phyloP scores from a whole-genome alignment of 2,797 vertebrate species.

The Nasua narica region DNA sequence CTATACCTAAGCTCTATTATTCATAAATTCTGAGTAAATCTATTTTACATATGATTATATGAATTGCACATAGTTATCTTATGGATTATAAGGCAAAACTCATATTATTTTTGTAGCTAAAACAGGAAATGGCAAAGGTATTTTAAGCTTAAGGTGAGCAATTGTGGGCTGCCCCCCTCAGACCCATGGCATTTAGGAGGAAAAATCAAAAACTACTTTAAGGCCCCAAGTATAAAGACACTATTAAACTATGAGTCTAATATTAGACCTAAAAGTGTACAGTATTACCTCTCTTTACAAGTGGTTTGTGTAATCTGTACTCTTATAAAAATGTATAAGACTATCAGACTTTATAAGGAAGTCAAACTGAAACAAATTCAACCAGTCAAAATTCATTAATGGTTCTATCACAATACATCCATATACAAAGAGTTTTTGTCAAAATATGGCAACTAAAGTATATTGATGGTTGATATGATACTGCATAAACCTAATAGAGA shows the following conservation, averaged over 20 bases:
- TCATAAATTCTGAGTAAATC: not conserved
- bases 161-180: not conserved
- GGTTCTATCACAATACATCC: not conserved
- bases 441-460: not conserved
- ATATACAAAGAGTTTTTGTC: not conserved
- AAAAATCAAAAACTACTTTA: not conserved
- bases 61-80: not conserved
- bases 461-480: not conserved
- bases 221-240: not conserved
- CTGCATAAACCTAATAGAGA: not conserved
- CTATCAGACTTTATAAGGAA: not conserved
- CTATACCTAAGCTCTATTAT: not conserved
- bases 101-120: not conserved
- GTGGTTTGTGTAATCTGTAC: not conserved
- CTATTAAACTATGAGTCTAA: not conserved
- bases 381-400: not conserved
- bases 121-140: not conserved
- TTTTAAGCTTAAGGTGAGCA: not conserved
- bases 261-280: not conserved
- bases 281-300: not conserved
- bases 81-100: not conserved
- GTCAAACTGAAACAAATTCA: not conserved
- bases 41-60: not conserved
- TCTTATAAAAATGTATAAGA: not conserved
- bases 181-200: not conserved